phyloP scores from a whole-genome alignment of 2,888 invertebrate species.

The Cheilosia vernalis region DNA sequence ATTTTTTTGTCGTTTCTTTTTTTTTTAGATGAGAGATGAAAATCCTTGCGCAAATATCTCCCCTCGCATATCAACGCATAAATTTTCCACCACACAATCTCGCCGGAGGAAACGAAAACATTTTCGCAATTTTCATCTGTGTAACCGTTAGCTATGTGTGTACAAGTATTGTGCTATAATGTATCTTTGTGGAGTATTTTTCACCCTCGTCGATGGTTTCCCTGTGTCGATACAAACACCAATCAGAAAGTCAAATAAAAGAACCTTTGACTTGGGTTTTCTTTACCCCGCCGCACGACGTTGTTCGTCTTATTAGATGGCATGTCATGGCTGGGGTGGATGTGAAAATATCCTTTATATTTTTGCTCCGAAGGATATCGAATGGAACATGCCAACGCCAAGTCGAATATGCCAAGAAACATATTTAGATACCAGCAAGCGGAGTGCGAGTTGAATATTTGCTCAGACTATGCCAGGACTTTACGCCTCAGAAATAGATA shows the following conservation, averaged over 20 bases:
- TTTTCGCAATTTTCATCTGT: constrained; percentile 64
- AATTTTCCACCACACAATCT: constrained; percentile 66
- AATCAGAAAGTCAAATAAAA: constrained; percentile 76
- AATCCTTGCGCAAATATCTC: constrained; percentile 68
- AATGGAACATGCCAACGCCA: constrained; percentile 61
- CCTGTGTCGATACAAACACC: constrained; percentile 66
- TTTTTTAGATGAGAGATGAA: constrained; percentile 63
- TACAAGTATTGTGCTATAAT: constrained; percentile 7
- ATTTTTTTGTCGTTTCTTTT: neutral
- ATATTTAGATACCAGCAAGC: constrained; percentile 65
- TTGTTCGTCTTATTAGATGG: constrained; percentile 42
- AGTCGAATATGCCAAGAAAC: constrained; percentile 63
- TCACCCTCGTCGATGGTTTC: constrained; percentile 39
- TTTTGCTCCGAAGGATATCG: constrained; percentile 49
- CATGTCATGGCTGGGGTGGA: constrained; percentile 59
- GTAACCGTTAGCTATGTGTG: neutral
- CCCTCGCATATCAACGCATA: constrained; percentile 59
- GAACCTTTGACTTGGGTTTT: constrained; percentile 74
- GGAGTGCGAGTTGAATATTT: constrained; percentile 41
- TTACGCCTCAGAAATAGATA: constrained; percentile 63
- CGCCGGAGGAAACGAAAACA: constrained; percentile 53
- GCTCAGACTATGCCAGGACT: constrained; percentile 54
- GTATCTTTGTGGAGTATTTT: constrained; percentile 25
- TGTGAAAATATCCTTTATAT: constrained; percentile 66
- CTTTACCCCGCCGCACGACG: constrained; percentile 28